Base-by-base conservation (phyloP, 2,797 vertebrate species). In the Poecilia wingei region DNA sequence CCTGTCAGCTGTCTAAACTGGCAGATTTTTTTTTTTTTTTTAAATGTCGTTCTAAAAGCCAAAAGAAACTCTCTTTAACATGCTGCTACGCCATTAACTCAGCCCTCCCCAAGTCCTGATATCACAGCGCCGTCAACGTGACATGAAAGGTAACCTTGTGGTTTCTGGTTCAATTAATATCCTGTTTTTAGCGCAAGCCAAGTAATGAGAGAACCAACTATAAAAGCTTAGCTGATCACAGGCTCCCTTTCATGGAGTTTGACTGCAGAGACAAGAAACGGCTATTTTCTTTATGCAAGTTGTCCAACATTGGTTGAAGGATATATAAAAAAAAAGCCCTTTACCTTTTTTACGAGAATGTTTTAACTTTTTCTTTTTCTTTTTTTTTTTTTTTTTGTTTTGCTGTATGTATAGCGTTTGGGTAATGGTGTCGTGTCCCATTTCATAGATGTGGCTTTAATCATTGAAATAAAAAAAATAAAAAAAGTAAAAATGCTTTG, bases 381-480 rank as follows among this genome's bases (percentile, higher is more conserved):
- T 94, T 87, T 86, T 88, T 94, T 91, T 86, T 94, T 96, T 90
- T 94, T 87, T 86, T 64, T 68, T 95, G 96, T 89, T 94, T 90
- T 86, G 88, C 87, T 91, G 87, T 96, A 94, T 97, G 92, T 94
- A 71, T 96, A 95, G 97, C 96, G 95, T 96, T 95, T 97, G 97
- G 97, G 96, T 98, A 97, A 97, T 97, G 96, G 96, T 96, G 96
- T 96, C 96, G 95, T 97, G 97, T 97, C 96, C 95, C 95, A 96
- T 96, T 94, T 95, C 95, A 96, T 97, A 97, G 96, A 96, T 97
- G 97, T 98, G 97, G 97, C 96, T 98, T 98, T 97, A 97, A 96
- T 97, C 96, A 96, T 95, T 97, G 96, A 97, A 96, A 96, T 96
- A 85, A 95, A 81, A 86, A 95, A 95, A 96, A 96, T 95, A 85